Percentiles rank a stretch among this genome's conserved stretches.
phyloP scores from a whole-genome alignment of 2,113 vertebrate genomes.

The Struthidea cinerea region DNA sequence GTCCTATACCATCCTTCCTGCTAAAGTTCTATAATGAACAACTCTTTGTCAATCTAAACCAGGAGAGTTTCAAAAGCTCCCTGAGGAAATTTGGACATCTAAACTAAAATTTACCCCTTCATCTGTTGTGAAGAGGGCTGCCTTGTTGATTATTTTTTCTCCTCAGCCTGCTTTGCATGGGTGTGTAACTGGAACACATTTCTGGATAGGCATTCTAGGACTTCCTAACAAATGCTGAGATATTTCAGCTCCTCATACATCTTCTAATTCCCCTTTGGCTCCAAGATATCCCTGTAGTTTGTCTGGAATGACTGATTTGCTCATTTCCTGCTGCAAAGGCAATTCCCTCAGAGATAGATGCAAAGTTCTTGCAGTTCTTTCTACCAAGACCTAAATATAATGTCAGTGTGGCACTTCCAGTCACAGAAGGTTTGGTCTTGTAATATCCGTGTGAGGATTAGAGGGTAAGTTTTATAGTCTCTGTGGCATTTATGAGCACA shows the following conservation, averaged over 20 bases:
- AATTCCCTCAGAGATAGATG: neutral
- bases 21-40: neutral
- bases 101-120: neutral
- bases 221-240: neutral
- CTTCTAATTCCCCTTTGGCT: neutral
- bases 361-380: neutral
- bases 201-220: neutral
- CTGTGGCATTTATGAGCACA: neutral
- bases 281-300: neutral
- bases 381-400: neutral
- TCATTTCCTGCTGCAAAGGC: neutral
- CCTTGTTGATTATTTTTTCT: neutral
- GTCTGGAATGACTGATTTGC: neutral
- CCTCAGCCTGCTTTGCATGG: neutral
- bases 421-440: neutral
- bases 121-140: neutral
- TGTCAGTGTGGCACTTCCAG: neutral
- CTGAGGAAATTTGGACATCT: neutral
- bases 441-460: neutral
- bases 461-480: neutral
- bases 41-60: neutral
- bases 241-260: neutral
- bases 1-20: neutral
- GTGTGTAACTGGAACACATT: neutral
- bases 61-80: neutral